These are phyloP conservation scores for Philopotamus ludificatus DNA, from an alignment of 1,140 invertebrate species.

Conservation along the genomic window DNA sequence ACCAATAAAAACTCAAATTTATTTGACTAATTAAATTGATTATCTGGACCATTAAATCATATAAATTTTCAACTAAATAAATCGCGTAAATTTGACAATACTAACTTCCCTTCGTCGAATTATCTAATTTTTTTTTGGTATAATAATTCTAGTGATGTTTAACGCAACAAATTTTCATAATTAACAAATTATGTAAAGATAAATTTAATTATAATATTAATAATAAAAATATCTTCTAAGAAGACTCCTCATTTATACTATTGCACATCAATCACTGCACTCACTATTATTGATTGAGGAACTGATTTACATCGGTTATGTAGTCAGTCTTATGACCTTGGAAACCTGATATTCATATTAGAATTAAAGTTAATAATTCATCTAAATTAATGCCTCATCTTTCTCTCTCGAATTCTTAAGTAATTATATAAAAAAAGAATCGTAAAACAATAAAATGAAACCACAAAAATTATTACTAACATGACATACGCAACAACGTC, in stretches of 20 bases:
- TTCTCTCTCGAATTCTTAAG: no score
- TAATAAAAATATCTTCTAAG: constrained; percentile 28
- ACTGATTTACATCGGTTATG: constrained; percentile 13
- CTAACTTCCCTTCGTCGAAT: constrained; percentile 16
- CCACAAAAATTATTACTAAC: no score
- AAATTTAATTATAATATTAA: constrained; percentile 14
- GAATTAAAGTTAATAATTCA: no score
- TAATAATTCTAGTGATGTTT: constrained; percentile 27
- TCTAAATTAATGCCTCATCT: no score
- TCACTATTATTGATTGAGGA: constrained; percentile 20
- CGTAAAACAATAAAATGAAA: no score
- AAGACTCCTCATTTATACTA: constrained; percentile 27
- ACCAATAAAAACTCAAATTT: constrained; percentile 3
- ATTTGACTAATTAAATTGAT: constrained; percentile 19
- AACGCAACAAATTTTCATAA: constrained; percentile 26
- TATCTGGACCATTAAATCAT: not conserved
- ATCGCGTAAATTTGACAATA: constrained; percentile 17
- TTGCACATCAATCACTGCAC: constrained; percentile 25
- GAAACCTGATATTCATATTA: constrained; percentile 2
- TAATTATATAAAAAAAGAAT: no score
- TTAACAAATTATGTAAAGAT: constrained; percentile 20
- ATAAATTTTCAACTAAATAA: constrained; percentile 18
- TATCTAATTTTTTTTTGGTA: constrained; percentile 23
- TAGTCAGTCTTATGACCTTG: not conserved
- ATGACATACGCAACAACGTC: no score